These are phyloP conservation scores for Smithornis capensis DNA, from an alignment of 2,113 vertebrate species.

Conservation along the genomic window DNA sequence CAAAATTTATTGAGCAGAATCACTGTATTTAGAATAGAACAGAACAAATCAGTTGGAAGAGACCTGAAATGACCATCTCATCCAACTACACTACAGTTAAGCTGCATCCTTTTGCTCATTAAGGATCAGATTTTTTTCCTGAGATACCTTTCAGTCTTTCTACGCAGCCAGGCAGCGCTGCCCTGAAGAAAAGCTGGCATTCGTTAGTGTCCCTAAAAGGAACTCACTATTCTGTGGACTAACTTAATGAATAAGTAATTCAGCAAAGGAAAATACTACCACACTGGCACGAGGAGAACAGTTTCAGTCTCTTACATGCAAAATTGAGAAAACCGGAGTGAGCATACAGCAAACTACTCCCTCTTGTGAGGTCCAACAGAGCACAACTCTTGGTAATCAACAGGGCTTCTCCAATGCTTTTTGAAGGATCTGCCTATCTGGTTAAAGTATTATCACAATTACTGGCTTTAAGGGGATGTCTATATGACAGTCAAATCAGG, in stretches of 20 bases:
- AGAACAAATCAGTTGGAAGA: background rate
- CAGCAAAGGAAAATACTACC: background rate
- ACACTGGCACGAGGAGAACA: background rate
- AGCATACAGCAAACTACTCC: background rate
- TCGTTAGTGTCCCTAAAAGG: background rate
- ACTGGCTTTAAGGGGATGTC: background rate
- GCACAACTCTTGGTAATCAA: background rate
- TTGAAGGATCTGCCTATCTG: background rate
- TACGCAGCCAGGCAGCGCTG: background rate
- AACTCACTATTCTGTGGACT: background rate
- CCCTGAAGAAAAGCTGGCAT: background rate
- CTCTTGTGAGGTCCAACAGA: background rate
- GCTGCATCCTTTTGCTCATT: background rate
- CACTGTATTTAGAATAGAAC: background rate
- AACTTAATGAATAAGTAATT: background rate
- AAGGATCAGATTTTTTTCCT: background rate
- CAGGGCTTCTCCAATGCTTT: background rate
- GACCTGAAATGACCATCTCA: background rate
- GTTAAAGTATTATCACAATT: background rate
- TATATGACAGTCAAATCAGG: background rate
- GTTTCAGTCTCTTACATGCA: background rate
- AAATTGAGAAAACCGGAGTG: background rate
- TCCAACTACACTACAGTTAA: background rate
- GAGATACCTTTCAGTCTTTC: background rate
- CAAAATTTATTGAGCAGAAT: background rate